These are phyloP conservation scores for Dufourea novaeangliae DNA, from an alignment of 1,140 invertebrate genomes.

Conservation along the genomic window DNA sequence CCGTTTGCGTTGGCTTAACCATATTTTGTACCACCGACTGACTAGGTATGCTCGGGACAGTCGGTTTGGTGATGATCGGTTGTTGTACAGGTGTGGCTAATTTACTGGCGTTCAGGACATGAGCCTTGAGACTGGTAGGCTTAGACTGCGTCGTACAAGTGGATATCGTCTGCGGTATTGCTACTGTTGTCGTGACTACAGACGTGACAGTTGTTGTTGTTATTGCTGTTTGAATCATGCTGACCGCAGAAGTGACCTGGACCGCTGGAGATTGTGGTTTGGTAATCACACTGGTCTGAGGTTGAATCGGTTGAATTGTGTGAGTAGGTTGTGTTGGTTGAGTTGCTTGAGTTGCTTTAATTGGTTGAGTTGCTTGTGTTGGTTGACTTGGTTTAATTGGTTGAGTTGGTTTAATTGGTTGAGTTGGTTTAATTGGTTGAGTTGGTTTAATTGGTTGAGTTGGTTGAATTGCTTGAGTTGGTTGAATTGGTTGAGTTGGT, in stretches of 20 bases:
- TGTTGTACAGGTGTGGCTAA: constrained; percentile 58
- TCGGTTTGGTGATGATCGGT: constrained; percentile 71
- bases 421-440: not conserved
- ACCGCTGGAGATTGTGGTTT: constrained; percentile 69
- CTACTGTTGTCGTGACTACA: constrained; percentile 25
- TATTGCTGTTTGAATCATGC: constrained; percentile 26
- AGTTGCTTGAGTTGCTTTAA: constrained; percentile 12
- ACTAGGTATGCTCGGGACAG: constrained; percentile 56
- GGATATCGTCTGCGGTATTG: constrained; percentile 15
- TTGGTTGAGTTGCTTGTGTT: no score
- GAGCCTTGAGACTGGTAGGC: constrained; percentile 82
- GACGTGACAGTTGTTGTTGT: constrained; percentile 28
- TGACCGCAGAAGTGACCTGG: constrained; percentile 51
- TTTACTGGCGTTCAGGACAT: constrained; percentile 81
- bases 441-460: not conserved
- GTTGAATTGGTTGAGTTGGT: not conserved
- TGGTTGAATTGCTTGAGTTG: constrained; percentile 14
- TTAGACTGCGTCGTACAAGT: constrained; percentile 65
- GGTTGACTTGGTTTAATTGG: not conserved
- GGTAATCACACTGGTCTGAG: constrained; percentile 72
- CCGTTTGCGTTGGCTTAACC: constrained; percentile 71
- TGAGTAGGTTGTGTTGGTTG: constrained; percentile 53
- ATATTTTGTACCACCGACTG: constrained; percentile 75
- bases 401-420: not conserved
- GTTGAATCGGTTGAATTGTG: constrained; percentile 36